Percentiles rank a stretch among this genome's conserved stretches.
These are phyloP conservation scores for Solea solea DNA, from an alignment of 2,113 vertebrate genomes.

Conservation along the genomic window DNA sequence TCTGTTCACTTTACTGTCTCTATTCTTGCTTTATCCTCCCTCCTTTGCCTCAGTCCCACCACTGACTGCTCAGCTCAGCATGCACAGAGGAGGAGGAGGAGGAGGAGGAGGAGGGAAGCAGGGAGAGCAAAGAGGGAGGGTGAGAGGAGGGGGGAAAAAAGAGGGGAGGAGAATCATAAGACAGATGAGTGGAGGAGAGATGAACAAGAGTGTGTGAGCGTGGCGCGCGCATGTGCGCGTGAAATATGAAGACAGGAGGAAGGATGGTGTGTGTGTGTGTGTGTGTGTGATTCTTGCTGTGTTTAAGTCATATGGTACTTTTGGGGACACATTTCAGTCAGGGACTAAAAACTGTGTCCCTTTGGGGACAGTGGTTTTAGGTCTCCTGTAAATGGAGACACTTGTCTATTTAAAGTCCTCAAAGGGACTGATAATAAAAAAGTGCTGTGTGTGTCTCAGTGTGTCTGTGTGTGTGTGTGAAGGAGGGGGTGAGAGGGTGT, in stretches of 20 bases:
- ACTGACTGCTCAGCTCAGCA: conserved; percentile 77
- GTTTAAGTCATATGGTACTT: not conserved
- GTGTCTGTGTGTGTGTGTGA: conserved; percentile 1
- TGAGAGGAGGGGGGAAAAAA: conserved; percentile 35
- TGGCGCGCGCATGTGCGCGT: conserved; percentile 13
- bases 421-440: not conserved
- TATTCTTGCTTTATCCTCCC: conserved; percentile 67
- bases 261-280: conserved; percentile 40
- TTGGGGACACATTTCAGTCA: not conserved
- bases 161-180: conserved; percentile 72
- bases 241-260: conserved; percentile 55
- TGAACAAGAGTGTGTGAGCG: conserved; percentile 65
- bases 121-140: conserved; percentile 25
- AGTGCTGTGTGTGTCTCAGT: not conserved
- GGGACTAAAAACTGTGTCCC: not conserved
- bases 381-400: not conserved
- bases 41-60: conserved; percentile 80
- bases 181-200: conserved; percentile 67
- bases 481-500: conserved; percentile 67
- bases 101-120: not conserved
- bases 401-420: not conserved
- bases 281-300: conserved; percentile 6
- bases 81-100: conserved; percentile 54
- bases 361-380: not conserved
- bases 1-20: conserved; percentile 58